A percentile compares a stretch with the other conserved stretches of the same genome.
These are phyloP conservation scores for Drosophila bipectinata DNA, from an alignment of 1,140 invertebrate genomes.

Conservation along the genomic window DNA sequence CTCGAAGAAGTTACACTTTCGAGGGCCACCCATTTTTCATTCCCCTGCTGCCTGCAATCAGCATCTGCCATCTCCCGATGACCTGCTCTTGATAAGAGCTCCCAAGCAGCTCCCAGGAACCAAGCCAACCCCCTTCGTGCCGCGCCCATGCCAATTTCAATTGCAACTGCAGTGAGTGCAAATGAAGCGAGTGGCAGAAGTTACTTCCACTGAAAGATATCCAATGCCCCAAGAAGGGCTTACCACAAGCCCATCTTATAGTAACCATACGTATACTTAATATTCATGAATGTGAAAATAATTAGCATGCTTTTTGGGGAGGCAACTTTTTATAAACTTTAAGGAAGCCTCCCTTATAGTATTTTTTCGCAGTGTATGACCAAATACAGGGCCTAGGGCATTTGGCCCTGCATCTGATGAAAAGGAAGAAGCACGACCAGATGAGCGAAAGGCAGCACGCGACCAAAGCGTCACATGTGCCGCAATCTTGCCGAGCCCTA, in stretches of 20 bases:
- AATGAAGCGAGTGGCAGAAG: conserved; percentile 59
- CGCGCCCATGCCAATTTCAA: conserved; percentile 56
- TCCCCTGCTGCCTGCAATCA: conserved; percentile 32
- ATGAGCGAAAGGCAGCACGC: conserved; percentile 69
- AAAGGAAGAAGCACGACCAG: conserved; percentile 17
- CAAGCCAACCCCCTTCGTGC: not conserved
- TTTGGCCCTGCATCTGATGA: not conserved
- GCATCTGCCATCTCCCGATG: conserved; percentile 57
- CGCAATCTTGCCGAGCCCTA: conserved; percentile 51
- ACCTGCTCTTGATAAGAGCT: conserved; percentile 74
- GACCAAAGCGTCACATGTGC: conserved; percentile 80
- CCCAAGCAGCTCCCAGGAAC: not conserved
- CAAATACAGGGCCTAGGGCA: conserved; percentile 7
- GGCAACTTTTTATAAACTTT: not conserved
- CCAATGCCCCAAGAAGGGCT: not conserved
- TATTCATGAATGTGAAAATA: not conserved
- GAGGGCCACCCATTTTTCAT: conserved; percentile 43
- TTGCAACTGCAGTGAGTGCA: conserved; percentile 41
- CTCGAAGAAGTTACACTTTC: conserved; percentile 62
- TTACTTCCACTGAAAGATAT: conserved; percentile 15
- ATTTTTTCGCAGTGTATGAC: not conserved
- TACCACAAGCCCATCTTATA: too few relatives aligned
- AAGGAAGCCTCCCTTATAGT: not conserved
- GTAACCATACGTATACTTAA: not conserved
- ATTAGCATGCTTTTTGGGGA: not conserved